Evolutionary conservation across 2,888 invertebrate genomes (phyloP), one percentile per base, ranked within the genome.

Genomic region (Clanis bilineata): DNA sequence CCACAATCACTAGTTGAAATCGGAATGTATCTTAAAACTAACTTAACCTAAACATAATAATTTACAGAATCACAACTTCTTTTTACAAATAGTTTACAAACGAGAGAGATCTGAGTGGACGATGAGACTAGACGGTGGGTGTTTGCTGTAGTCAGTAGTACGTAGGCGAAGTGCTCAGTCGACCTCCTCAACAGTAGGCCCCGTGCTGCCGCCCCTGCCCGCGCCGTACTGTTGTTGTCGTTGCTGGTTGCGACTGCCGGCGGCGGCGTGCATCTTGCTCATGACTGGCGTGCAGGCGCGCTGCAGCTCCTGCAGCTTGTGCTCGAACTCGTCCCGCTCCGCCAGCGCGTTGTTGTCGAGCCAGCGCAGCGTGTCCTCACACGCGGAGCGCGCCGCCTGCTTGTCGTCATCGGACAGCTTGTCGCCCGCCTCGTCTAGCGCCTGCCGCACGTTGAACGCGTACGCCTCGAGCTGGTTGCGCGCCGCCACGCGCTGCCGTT

Each of bases 401-500:
- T 94, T 95, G 72, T 97, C 97, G 21, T 93, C 86, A 23, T 94
- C 93, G 44, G 87, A 87, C 54, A 97, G 80, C 75, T 94, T 95
- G 47, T 90, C 92, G 0, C 93, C 92, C 22, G 93, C 92, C 1
- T 95, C 94, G 38, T 95, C 93, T 12, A 94, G 78, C 3, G 95
- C 94, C 73, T 96, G 95, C 72, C 95, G 95, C 54, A 95, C 94
- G 63, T 93, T 93, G 80, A 95, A 96, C 21, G 94, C 93, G 80
- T 96, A 96, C 38, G 93, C 85, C 79, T 96, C 97, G 56, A 97
- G 88, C 62, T 93, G 93, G 82, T 97, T 97, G 63, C 96, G 94
- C 22, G 95, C 93, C 0, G 93, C 77, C 12, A 97, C 94, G 44
- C 94, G 92, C 63, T 95, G 94, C 6, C 94, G 90, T 68, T 95